Evolutionary conservation across 1,140 invertebrate species (phyloP), one percentile per base, ranked within the genome.

Genomic region (Drosophila lowei): DNA sequence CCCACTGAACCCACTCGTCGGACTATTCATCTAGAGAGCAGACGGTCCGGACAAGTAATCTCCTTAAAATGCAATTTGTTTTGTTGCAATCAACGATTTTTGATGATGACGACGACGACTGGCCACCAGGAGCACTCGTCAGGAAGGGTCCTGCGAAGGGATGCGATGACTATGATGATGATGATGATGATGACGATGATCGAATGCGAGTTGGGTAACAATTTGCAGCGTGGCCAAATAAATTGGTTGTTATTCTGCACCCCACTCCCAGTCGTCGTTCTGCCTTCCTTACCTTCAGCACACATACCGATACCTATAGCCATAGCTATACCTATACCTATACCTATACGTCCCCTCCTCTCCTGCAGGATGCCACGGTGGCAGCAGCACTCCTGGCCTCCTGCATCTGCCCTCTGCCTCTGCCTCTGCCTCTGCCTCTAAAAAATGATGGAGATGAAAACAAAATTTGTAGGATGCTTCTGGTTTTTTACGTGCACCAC

Each of bases 21-120:
- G 48, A 75, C 72, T 75, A 75, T 74, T 75, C 72, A 75, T 74
- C 72, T 75, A 66, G 72, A 74, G 62, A 74, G 62, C 72, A 75
- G 72, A 74, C 71, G 61, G 71, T 74, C 62, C 43, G 34, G 63
- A 62, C 59, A 62, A 67, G 83, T 86, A 86, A 86, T 86, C 83
- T 81, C 62, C 83, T 86, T 86, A 86, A 86, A 86, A 88, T 83
- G 83, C 78, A 86, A 86, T 86, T 86, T 88, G 83, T 86, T 88
- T 85, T 88, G 83, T 86, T 88, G 83, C 83, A 86, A 86, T 86
- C 81, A 88, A 86, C 81, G 83, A 88, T 88, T 86, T 85, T 85
- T 86, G 81, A 85, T 85, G 81, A 85, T 86, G 81, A 84, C 60
- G 64, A 78, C 38, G 50, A 46, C 34, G 57, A 61, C 54, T 50